Conservation (phyloP, 2,113 vertebrate species). For the Jacana jacana region DNA sequence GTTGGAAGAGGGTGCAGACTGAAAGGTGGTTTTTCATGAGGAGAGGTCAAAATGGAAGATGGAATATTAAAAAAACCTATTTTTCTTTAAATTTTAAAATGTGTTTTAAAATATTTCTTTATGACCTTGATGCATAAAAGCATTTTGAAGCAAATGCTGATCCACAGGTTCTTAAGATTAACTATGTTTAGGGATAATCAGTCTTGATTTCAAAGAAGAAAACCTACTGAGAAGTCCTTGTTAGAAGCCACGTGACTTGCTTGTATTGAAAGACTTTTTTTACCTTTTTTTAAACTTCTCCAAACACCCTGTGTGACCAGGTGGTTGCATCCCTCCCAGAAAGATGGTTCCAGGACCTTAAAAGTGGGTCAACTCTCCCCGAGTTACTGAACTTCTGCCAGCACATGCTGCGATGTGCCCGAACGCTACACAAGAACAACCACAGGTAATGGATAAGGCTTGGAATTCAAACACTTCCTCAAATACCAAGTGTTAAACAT, state of each 20-base stretch:
- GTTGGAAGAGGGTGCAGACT: background rate
- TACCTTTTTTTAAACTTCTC: background rate
- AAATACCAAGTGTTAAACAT: background rate
- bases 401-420: conserved; percentile 78
- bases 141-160: background rate
- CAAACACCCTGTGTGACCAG: conserved; percentile 49
- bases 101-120: background rate
- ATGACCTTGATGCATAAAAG: background rate
- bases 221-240: background rate
- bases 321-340: conserved; percentile 80
- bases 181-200: background rate
- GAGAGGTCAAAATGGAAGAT: background rate
- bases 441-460: conserved; percentile 44
- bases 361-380: conserved; percentile 72
- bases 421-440: conserved; percentile 69
- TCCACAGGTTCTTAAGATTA: background rate
- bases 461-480: background rate
- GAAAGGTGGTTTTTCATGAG: background rate
- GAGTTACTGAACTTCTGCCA: conserved; percentile 85
- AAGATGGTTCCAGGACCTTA: conserved; percentile 81
- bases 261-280: background rate
- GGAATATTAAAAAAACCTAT: background rate
- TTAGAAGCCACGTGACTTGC: background rate
- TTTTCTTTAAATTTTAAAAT: too few species aligned
- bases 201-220: background rate